Percentiles rank a stretch among this genome's conserved stretches.
Conservation (phyloP, 2,888 invertebrate species). For the Nasonia oneida region DNA sequence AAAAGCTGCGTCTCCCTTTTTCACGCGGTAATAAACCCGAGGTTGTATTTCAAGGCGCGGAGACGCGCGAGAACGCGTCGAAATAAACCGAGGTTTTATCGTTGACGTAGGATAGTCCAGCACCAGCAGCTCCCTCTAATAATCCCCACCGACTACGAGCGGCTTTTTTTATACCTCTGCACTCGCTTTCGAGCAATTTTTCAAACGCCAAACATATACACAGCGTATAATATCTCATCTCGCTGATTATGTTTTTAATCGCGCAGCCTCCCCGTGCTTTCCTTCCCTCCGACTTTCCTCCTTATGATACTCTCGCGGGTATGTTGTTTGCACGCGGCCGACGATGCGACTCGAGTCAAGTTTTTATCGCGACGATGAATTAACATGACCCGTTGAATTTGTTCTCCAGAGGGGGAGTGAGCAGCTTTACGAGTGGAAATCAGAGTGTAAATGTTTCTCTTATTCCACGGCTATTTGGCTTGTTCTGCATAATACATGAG, state of each 20-base stretch:
- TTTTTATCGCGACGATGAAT: constrained; percentile 48
- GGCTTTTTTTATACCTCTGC: not conserved
- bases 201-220: not conserved
- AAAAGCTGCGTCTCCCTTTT: not conserved
- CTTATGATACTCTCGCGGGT: no score
- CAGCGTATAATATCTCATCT: constrained; percentile 24
- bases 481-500: constrained; percentile 57
- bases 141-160: not conserved
- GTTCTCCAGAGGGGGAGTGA: constrained; percentile 5
- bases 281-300: not conserved
- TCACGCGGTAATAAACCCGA: not conserved
- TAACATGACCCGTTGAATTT: constrained; percentile 46
- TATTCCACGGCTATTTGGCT: constrained; percentile 22
- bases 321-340: constrained; percentile 20
- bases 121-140: not conserved
- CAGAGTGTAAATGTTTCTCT: constrained; percentile 51
- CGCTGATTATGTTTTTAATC: constrained; percentile 35
- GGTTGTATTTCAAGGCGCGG: no score
- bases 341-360: not conserved
- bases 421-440: constrained; percentile 45
- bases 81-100: not conserved
- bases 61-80: not conserved
- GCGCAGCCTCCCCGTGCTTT: not conserved
- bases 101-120: not conserved
- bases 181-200: not conserved